These are phyloP conservation scores for Anagrus nilaparvatae DNA, from an alignment of 1,140 invertebrate genomes.

Conservation along the genomic window DNA sequence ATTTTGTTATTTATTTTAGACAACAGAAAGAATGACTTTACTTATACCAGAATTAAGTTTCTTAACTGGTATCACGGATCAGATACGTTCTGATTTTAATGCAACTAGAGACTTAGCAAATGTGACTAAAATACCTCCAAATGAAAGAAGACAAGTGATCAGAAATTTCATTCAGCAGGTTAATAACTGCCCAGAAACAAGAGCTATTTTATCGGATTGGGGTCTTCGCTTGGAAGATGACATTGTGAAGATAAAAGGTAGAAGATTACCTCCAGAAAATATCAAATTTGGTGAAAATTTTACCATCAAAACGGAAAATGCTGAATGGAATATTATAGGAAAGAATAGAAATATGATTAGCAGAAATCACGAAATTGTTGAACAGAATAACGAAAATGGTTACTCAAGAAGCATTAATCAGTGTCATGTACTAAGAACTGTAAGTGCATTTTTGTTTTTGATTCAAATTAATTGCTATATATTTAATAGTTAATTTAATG, in stretches of 20 bases:
- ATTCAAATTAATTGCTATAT: no score
- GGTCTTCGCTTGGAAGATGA: conserved; percentile 60
- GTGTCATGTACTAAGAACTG: conserved; percentile 14
- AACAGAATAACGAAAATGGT: no score
- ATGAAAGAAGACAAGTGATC: conserved; percentile 54
- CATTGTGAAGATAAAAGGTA: conserved; percentile 50
- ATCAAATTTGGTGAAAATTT: conserved; percentile 53
- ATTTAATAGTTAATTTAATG: conserved; percentile 6
- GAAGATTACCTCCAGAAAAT: conserved; percentile 54
- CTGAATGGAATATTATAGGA: conserved; percentile 58
- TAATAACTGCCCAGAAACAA: conserved; percentile 47
- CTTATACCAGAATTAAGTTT: conserved; percentile 77
- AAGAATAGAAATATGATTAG: conserved; percentile 44
- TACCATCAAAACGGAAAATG: conserved; percentile 25
- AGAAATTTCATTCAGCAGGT: conserved; percentile 63
- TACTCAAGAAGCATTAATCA: no score
- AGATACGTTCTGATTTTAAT: conserved; percentile 44
- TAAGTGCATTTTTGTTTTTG: conserved; percentile 14
- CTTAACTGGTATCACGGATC: conserved; percentile 60
- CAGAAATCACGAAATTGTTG: no score
- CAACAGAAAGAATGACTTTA: conserved; percentile 49
- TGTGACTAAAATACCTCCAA: conserved; percentile 69
- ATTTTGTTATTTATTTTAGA: conserved; percentile 25
- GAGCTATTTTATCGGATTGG: conserved; percentile 67
- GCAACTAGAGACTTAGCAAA: conserved; percentile 74